These are phyloP conservation scores for Heliconius eleuchia DNA, from an alignment of 1,140 invertebrate genomes.

Conservation along the genomic window DNA sequence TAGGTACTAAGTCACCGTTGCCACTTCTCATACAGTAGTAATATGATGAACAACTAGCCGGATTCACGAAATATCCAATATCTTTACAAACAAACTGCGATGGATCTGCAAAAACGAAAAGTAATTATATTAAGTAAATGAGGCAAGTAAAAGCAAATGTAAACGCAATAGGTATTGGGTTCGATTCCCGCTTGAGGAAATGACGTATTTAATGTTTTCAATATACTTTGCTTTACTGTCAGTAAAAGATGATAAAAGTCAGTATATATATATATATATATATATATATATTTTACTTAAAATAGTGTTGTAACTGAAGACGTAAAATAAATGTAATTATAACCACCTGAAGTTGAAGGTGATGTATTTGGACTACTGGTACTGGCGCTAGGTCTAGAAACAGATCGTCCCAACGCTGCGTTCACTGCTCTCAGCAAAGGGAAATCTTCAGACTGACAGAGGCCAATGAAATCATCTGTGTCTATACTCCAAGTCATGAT, in stretches of 20 bases:
- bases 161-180: too few relatives aligned
- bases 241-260: too few relatives aligned
- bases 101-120: slow-evolving; percentile 8
- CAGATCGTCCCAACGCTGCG: slow-evolving; percentile 39
- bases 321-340: background rate
- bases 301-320: background rate
- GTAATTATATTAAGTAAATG: background rate
- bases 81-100: slow-evolving; percentile 22
- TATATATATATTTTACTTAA: too few relatives aligned
- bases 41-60: slow-evolving; percentile 43
- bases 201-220: too few relatives aligned
- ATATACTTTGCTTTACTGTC: too few relatives aligned
- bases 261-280: too few relatives aligned
- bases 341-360: background rate
- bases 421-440: slow-evolving; percentile 69
- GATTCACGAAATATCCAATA: slow-evolving; percentile 29
- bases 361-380: background rate
- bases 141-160: too few relatives aligned
- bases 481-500: slow-evolving; percentile 89
- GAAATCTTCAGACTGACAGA: slow-evolving; percentile 80
- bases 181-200: too few relatives aligned
- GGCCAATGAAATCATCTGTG: slow-evolving; percentile 86
- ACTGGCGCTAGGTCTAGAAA: background rate
- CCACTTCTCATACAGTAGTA: slow-evolving; percentile 39
- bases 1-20: slow-evolving; percentile 32